Base-by-base conservation (phyloP, 2,113 vertebrate genomes). In the Gobius niger region DNA sequence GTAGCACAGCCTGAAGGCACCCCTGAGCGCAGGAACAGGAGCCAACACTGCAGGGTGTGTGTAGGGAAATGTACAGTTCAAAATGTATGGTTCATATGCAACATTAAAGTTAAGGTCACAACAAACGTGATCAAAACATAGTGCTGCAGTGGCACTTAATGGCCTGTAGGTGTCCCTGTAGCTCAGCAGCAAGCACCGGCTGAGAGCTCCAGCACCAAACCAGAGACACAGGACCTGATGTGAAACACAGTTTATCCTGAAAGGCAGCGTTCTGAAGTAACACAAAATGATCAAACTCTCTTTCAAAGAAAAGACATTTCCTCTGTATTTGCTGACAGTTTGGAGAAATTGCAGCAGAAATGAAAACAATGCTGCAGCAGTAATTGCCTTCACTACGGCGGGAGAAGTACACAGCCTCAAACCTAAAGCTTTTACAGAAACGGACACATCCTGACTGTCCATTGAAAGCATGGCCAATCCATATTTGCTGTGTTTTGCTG, bases 151-250 rank as follows among this genome's bases (percentile, higher is more conserved):
- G 56, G 47, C 77, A n/a, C 67, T 13, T 68, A 47, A 64, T 70
- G 72, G 73, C 88, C 93, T 87, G 83, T 67, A 82, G 92, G 89
- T 90, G 91, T 86, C 82, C 91, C 88, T 90, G 84, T 77, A 89
- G 85, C 85, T 91, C 87, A 92, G 73, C 82, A 66, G 84, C 24
- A 34, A 34, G 61, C 72, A 19, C 46, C 75, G 52, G 51, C 54
- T 24, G 49, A 7, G 7, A 18, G 7, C 68, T 16, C 9, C 9
- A 15, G 68, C 56, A 14, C 7, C 7, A 51, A 64, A 67, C 0
- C 13, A 44, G 53, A 54, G 67, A 70, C 42, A 63, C 0, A 60
- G 52, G 54, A 67, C 72, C 16, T 53, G 44, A 73, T 50, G 56
- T 68, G 53, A 63, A 34, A 2, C 44, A 72, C 2, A 13, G 14